These are phyloP conservation scores for Pseudopipra pipra DNA, from an alignment of 2,113 vertebrate genomes.

Conservation along the genomic window DNA sequence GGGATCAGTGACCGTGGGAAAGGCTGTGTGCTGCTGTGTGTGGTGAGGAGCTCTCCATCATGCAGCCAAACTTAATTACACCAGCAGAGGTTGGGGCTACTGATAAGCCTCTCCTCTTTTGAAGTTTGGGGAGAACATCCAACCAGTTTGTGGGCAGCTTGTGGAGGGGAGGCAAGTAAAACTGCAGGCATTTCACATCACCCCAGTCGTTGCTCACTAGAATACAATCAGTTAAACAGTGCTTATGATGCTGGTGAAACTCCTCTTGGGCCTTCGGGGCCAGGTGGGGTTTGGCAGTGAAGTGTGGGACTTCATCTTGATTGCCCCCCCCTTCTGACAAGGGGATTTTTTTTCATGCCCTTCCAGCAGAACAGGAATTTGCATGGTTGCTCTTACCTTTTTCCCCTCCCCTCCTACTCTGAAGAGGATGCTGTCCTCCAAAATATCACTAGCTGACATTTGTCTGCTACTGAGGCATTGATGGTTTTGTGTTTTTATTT, in stretches of 20 bases:
- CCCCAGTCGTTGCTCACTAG: not conserved
- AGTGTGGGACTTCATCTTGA: not conserved
- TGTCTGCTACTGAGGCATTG: not conserved
- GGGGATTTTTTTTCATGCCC: not conserved
- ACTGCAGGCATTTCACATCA: not conserved
- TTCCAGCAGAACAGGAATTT: not conserved
- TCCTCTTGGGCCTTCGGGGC: not conserved
- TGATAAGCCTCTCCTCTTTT: not conserved
- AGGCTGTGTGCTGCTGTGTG: not conserved
- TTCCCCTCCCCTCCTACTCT: not conserved
- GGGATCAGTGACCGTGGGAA: not conserved
- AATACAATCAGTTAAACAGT: not conserved
- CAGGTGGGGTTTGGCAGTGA: not conserved
- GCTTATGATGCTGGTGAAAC: not conserved
- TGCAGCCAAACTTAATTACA: not conserved
- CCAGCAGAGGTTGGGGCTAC: not conserved
- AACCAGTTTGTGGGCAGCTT: not conserved
- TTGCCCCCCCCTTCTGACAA: not conserved
- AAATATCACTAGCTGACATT: not conserved
- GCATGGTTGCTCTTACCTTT: not conserved
- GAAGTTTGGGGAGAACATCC: not conserved
- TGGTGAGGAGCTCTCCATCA: not conserved
- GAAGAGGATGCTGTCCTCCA: not conserved
- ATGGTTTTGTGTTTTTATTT: not conserved
- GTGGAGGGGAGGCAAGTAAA: not conserved